Evolutionary conservation across 2,888 invertebrate genomes (phyloP).

Genomic region (Epinotia bilunana): DNA sequence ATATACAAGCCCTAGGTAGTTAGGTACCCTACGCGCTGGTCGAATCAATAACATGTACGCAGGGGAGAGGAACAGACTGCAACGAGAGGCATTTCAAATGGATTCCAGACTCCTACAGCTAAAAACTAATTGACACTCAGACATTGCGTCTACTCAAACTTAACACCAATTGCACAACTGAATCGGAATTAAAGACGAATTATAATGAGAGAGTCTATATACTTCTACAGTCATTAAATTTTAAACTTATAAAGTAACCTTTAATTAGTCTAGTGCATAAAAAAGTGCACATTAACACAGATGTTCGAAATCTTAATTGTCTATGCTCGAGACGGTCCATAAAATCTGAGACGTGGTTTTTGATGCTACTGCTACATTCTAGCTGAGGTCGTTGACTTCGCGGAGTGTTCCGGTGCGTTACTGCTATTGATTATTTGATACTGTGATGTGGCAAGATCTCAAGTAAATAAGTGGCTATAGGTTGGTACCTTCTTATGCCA

Average conservation of each 20-base stretch:
- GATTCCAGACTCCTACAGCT: conserved; percentile 14
- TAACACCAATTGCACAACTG: not conserved
- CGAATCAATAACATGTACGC: conserved; percentile 65
- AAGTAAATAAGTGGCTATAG: not conserved
- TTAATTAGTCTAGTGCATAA: conserved; percentile 55
- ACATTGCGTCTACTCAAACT: not conserved
- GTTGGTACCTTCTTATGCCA: not conserved
- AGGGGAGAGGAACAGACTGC: conserved; percentile 61
- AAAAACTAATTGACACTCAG: conserved; percentile 23
- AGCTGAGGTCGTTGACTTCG: conserved; percentile 69
- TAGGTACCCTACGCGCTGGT: conserved; percentile 61
- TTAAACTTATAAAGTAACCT: conserved; percentile 26
- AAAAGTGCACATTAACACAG: conserved; percentile 45
- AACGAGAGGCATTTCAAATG: conserved; percentile 49
- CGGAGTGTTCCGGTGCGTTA: conserved; percentile 45
- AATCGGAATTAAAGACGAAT: conserved; percentile 17
- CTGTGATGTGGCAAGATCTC: conserved; percentile 15
- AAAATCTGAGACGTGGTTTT: conserved; percentile 74
- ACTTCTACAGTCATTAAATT: conserved; percentile 38
- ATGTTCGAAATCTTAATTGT: conserved; percentile 75
- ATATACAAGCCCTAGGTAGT: conserved; percentile 58
- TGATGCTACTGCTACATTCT: conserved; percentile 68
- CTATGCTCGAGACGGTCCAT: conserved; percentile 71
- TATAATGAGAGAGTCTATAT: conserved; percentile 1
- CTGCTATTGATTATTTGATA: conserved; percentile 45